phyloP scores from a whole-genome alignment of 1,140 invertebrate species.

The Anastatus disparis region DNA sequence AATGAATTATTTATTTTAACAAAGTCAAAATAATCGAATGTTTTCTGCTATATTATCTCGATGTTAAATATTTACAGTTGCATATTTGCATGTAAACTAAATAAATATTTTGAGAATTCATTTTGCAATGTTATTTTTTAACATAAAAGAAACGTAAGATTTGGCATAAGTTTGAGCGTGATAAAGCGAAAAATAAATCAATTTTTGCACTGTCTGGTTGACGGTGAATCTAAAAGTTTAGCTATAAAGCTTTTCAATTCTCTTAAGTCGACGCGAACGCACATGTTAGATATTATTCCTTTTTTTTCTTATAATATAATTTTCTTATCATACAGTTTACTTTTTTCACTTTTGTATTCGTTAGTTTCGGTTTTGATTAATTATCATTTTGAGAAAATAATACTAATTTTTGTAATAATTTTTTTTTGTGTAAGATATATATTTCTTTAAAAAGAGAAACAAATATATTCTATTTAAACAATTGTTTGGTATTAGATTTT shows the following conservation, averaged over 20 bases:
- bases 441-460: too few species aligned
- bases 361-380: not conserved
- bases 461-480: too few species aligned
- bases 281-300: not conserved
- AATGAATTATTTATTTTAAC: too few species aligned
- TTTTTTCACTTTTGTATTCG: not conserved
- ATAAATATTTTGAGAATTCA: too few species aligned
- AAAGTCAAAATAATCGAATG: too few species aligned
- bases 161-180: not conserved
- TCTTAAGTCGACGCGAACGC: slow-evolving; percentile 31
- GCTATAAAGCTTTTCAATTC: slow-evolving; percentile 8
- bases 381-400: not conserved
- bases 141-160: too few species aligned
- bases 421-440: not conserved
- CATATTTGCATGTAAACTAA: too few species aligned
- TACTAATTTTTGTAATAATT: not conserved
- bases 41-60: too few species aligned
- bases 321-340: not conserved
- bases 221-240: slow-evolving; percentile 17
- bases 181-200: not conserved
- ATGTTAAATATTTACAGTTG: too few species aligned
- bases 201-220: slow-evolving; percentile 10
- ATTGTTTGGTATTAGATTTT: not conserved
- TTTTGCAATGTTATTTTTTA: too few species aligned
- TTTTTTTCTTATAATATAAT: not conserved